These are phyloP conservation scores for Globodera ellingtonae DNA, from an alignment of 1,140 invertebrate species.

Conservation along the genomic window DNA sequence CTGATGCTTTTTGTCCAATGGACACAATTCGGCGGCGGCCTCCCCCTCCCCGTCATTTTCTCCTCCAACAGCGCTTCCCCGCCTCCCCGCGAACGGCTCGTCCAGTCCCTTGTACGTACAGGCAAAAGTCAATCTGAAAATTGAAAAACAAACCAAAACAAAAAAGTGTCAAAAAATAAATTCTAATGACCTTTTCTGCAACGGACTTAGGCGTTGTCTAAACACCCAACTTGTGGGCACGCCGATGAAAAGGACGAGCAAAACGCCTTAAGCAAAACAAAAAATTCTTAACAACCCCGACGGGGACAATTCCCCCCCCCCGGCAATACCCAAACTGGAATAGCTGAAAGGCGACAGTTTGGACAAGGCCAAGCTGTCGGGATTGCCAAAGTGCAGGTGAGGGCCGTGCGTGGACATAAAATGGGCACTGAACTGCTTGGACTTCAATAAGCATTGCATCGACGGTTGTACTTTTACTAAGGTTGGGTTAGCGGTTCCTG, in stretches of 20 bases:
- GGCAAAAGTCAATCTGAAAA: slow-evolving; percentile 8
- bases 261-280: slow-evolving; percentile 4
- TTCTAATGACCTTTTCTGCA: slow-evolving; percentile 17
- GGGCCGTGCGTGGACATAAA: slow-evolving; percentile 21
- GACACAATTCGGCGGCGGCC: too few relatives aligned
- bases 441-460: not conserved
- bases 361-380: slow-evolving; percentile 15
- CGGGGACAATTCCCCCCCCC: not conserved
- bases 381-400: slow-evolving; percentile 38
- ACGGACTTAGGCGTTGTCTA: not conserved
- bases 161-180: not conserved
- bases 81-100: not conserved
- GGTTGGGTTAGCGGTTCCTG: too few relatives aligned
- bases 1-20: too few relatives aligned
- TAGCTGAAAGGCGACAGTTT: slow-evolving; percentile 46
- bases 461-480: too few relatives aligned
- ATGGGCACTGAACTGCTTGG: not conserved
- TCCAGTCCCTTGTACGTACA: not conserved
- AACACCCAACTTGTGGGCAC: not conserved
- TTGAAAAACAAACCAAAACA: not conserved
- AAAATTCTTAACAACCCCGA: not conserved
- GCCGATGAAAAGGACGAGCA: slow-evolving; percentile 23
- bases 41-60: not conserved
- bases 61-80: not conserved
- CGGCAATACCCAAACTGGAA: slow-evolving; percentile 26